Conservation (phyloP, 2,888 invertebrate species). For the Lasioglossum calceatum region DNA sequence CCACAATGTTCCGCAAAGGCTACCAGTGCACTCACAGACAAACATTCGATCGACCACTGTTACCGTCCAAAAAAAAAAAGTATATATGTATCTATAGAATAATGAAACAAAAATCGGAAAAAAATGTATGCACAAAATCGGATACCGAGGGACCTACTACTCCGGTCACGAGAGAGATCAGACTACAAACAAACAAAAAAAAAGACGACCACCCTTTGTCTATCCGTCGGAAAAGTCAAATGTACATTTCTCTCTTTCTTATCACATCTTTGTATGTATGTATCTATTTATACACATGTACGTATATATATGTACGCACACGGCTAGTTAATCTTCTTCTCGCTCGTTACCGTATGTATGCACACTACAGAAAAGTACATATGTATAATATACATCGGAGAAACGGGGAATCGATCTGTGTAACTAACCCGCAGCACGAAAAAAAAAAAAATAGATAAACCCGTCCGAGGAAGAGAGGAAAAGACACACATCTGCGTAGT, state of each 20-base stretch:
- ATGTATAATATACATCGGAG: conserved; percentile 33
- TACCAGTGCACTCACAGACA: conserved; percentile 84
- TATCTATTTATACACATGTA: conserved; percentile 40
- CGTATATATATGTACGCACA: conserved; percentile 62
- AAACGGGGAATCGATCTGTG: conserved; percentile 34
- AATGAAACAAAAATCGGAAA: conserved; percentile 23
- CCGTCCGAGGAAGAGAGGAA: conserved; percentile 41
- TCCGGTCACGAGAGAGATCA: conserved; percentile 53
- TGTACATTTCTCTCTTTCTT: conserved; percentile 36
- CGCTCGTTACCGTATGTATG: conserved; percentile 68
- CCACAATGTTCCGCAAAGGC: conserved; percentile 80
- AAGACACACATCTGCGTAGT: conserved; percentile 51
- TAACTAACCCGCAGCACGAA: conserved; percentile 50
- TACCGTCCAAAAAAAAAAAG: conserved; percentile 56
- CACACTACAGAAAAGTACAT: conserved; percentile 65
- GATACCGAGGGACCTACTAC: conserved; percentile 47
- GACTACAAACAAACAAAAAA: conserved; percentile 48
- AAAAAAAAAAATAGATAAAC: not conserved
- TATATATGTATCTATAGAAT: conserved; percentile 29
- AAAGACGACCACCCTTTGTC: conserved; percentile 48
- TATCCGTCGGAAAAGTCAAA: conserved; percentile 33
- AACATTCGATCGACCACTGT: conserved; percentile 83
- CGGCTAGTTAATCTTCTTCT: conserved; percentile 65
- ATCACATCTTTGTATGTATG: conserved; percentile 44
- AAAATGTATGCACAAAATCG: conserved; percentile 34